These are phyloP conservation scores for Graphium colonna DNA, from an alignment of 2,888 invertebrate species.

Conservation along the genomic window DNA sequence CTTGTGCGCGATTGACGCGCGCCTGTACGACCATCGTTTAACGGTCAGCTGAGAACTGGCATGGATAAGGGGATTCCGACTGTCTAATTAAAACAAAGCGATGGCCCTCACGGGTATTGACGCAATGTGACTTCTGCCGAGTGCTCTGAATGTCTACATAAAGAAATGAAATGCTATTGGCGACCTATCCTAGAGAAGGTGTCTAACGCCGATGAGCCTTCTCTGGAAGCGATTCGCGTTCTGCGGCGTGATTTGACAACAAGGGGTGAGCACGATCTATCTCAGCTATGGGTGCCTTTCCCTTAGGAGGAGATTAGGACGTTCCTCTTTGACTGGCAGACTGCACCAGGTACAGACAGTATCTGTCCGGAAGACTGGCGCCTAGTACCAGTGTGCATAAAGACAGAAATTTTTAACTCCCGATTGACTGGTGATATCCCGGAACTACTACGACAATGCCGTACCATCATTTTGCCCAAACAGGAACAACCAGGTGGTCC, in stretches of 20 bases:
- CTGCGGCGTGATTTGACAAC: neutral
- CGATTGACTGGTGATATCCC: constrained; percentile 26
- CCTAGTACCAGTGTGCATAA: constrained; percentile 17
- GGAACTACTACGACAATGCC: constrained; percentile 24
- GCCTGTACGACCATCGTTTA: neutral
- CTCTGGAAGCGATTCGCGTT: constrained; percentile 5
- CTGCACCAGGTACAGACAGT: constrained; percentile 33
- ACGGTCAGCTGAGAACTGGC: constrained; percentile 7
- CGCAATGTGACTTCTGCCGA: constrained; percentile 86
- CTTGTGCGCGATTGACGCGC: constrained; percentile 39
- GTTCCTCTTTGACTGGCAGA: constrained; percentile 5
- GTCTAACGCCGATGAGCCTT: constrained; percentile 19
- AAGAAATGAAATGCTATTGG: constrained; percentile 78
- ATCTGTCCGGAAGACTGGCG: constrained; percentile 26
- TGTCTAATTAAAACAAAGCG: constrained; percentile 86
- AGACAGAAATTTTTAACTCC: constrained; percentile 24
- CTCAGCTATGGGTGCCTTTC: constrained; percentile 25
- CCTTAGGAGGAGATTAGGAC: constrained; percentile 26
- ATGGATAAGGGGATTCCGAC: constrained; percentile 76
- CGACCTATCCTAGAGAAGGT: no score
- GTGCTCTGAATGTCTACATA: constrained; percentile 73
- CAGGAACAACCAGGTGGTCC: constrained; percentile 28
- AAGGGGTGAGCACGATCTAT: no score
- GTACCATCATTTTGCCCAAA: constrained; percentile 33
- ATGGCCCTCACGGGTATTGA: constrained; percentile 81